phyloP scores from a whole-genome alignment of 2,888 invertebrate genomes.

The Papilio gigon region DNA sequence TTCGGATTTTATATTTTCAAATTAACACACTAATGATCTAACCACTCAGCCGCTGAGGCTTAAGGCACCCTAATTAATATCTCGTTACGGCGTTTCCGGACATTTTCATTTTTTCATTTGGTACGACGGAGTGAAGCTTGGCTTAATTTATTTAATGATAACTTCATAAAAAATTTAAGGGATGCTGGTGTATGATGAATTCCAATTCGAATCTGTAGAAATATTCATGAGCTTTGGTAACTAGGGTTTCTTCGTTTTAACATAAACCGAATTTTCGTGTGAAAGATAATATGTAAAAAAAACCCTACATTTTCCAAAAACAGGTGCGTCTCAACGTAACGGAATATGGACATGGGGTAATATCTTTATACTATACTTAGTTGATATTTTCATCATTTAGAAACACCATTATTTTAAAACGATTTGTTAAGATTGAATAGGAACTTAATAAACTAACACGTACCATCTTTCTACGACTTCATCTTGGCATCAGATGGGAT shows the following conservation, averaged over 20 bases:
- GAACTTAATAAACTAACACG: too few relatives aligned
- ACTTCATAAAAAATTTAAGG: conserved; percentile 11
- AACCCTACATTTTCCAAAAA: too few relatives aligned
- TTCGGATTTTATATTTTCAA: neutral
- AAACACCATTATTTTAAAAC: too few relatives aligned
- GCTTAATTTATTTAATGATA: conserved; percentile 18
- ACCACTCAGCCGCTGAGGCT: neutral
- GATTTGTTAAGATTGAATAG: too few relatives aligned
- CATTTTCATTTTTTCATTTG: conserved; percentile 7
- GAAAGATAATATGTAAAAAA: neutral
- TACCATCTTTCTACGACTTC: too few relatives aligned
- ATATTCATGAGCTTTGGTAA: conserved; percentile 4
- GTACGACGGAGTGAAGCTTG: neutral
- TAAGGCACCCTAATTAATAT: conserved; percentile 17
- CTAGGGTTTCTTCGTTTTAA: neutral
- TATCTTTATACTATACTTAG: too few relatives aligned
- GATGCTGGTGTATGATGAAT: neutral
- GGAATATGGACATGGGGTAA: too few relatives aligned
- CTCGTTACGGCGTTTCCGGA: conserved; percentile 4
- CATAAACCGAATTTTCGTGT: neutral
- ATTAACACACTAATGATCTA: conserved; percentile 2
- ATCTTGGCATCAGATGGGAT: too few relatives aligned
- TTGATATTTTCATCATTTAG: too few relatives aligned
- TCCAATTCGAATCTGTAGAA: neutral
- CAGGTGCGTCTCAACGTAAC: too few relatives aligned